Conservation (phyloP, 2,113 vertebrate genomes). For the Rostratula benghalensis region DNA sequence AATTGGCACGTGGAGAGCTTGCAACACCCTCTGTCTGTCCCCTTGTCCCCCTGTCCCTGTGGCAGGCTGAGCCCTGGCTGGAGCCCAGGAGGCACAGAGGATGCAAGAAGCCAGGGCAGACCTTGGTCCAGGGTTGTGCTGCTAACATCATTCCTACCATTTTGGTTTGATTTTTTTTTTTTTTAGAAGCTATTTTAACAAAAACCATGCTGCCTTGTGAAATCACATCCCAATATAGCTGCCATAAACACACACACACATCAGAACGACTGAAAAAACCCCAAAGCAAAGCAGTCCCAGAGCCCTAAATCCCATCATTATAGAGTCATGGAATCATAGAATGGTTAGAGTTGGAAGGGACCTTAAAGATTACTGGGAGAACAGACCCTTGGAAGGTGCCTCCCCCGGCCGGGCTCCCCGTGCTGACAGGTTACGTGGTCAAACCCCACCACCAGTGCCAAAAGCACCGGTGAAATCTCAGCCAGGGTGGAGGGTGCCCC, state of each 20-base stretch:
- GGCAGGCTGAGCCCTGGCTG: not conserved
- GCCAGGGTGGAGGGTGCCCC: accelerated
- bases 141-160: not conserved
- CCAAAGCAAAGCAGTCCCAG: not conserved
- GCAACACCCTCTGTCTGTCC: not conserved
- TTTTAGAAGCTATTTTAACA: not conserved
- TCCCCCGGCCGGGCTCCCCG: accelerated
- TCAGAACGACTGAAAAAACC: not conserved
- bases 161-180: not conserved
- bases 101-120: not conserved
- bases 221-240: not conserved
- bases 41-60: not conserved
- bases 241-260: not conserved
- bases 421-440: accelerated
- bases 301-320: not conserved
- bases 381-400: not conserved
- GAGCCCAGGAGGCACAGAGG: not conserved
- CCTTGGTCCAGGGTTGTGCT: not conserved
- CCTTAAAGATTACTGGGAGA: not conserved
- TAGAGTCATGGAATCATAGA: no score
- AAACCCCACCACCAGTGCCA: not conserved
- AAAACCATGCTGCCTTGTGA: not conserved
- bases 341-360: no score
- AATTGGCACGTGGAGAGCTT: not conserved
- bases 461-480: accelerated